Base-by-base conservation (phyloP, 2,888 invertebrate species). In the Monochamus alternatus region DNA sequence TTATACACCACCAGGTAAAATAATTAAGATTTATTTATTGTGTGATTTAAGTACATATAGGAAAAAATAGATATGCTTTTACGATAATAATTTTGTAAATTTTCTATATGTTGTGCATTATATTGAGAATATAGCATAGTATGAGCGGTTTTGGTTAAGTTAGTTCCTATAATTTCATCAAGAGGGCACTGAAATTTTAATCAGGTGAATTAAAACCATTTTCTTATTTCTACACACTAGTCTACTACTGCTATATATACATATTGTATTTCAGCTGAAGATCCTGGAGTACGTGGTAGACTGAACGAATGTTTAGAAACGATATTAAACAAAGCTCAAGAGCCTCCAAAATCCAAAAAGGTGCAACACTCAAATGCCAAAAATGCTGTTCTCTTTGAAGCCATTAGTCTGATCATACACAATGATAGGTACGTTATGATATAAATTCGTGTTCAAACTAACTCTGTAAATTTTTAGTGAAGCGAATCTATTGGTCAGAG, bases 351-450 rank as follows among this genome's bases (percentile, higher is more conserved):
- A 90, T 99, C 99, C 66, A 99, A 99, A 90, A 99, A 99, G 91
- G 99, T 99, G 43, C 99, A 99, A 91, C 99, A 99, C 90, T 98
- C 99, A 66, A 99, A 99, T 91, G 99, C 99, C 75, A 99, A 99
- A 90, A 99, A 99, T 91, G 98, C 99, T 69, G 99, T 99, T 38
- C 91, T 99, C 30, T 99, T 99, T 91, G 99, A 99, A 91, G 99
- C 99, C 63, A 99, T 99, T 88, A 98, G 98, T 90, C 93, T 99
- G 82, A 99, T 99, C 82, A 99, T 99, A 87, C 99, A 99, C 89
- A 98, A 98, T 91, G 99, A 99, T 88, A 95, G 91, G 91, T 91
- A 83, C 22, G 5, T 22, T 62, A n/a, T 8, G 32, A n/a, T 14
- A n/a, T 8, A 43, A 8, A 10, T 31, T 12, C 10, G 30, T 30